Conservation (phyloP, 2,888 invertebrate species). For the Mythimna ferrago region DNA sequence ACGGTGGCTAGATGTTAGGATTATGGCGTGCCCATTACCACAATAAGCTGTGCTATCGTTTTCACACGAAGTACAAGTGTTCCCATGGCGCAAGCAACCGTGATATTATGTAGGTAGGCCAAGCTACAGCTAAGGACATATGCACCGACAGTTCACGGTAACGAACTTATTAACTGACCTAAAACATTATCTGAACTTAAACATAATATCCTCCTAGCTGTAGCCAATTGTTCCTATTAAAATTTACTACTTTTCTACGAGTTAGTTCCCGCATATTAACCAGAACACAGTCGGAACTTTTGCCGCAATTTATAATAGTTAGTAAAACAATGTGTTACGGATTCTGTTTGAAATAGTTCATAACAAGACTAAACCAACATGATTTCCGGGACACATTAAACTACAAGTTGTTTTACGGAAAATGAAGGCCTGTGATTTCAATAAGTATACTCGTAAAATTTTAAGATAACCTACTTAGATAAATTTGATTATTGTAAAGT, state of each 20-base stretch:
- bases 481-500: too few relatives aligned
- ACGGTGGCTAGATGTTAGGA: too few relatives aligned
- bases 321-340: not conserved
- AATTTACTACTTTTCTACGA: constrained; percentile 6
- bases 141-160: not conserved
- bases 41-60: too few relatives aligned
- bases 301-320: constrained; percentile 20
- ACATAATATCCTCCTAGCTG: not conserved
- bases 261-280: constrained; percentile 14
- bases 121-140: not conserved
- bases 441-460: too few relatives aligned
- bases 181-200: not conserved
- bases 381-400: constrained; percentile 7
- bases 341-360: constrained; percentile 2
- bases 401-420: not conserved
- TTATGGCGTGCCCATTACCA: too few relatives aligned
- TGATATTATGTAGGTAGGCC: too few relatives aligned
- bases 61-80: too few relatives aligned
- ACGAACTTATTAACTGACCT: not conserved
- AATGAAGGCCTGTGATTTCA: not conserved
- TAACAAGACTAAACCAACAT: constrained; percentile 9
- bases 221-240: not conserved
- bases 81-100: too few relatives aligned
- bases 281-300: constrained; percentile 5
- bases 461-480: too few relatives aligned